A percentile compares a stretch with the other conserved stretches of the same genome.
These are phyloP conservation scores for Morone saxatilis DNA, from an alignment of 2,113 vertebrate genomes.

Conservation along the genomic window DNA sequence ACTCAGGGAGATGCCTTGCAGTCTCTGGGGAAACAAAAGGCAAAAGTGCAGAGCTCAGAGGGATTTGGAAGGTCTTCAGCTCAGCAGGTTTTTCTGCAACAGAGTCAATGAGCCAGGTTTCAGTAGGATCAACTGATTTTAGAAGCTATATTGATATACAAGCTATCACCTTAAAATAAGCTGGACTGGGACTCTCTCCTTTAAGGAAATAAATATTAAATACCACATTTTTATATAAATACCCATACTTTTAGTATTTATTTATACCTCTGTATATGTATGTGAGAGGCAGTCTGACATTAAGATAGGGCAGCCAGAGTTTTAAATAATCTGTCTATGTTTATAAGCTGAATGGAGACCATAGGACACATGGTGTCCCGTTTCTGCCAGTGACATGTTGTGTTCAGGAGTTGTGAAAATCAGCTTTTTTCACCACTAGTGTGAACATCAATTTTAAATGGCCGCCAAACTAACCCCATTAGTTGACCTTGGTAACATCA, in stretches of 20 bases:
- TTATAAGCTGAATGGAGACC: slow-evolving; percentile 28
- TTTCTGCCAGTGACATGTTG: slow-evolving; percentile 29
- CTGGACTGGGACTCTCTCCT: neutral
- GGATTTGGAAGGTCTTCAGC: slow-evolving; percentile 24
- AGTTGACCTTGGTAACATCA: too few species aligned
- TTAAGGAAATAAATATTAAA: neutral
- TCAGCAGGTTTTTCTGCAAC: slow-evolving; percentile 10
- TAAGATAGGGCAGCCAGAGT: slow-evolving; percentile 1
- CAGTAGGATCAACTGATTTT: neutral
- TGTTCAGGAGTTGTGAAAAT: neutral
- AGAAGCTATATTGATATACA: slow-evolving; percentile 4
- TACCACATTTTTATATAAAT: neutral
- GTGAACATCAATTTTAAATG: too few species aligned
- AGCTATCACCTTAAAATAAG: neutral
- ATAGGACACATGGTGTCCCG: slow-evolving; percentile 19
- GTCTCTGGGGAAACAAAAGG: slow-evolving; percentile 25
- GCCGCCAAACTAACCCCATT: too few species aligned
- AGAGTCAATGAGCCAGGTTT: neutral
- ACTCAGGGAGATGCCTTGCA: neutral
- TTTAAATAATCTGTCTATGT: slow-evolving; percentile 43
- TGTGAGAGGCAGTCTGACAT: neutral
- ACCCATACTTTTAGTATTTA: neutral
- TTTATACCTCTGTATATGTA: neutral
- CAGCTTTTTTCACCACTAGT: too few species aligned
- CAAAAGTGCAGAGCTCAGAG: neutral